phyloP scores from a whole-genome alignment of 2,888 invertebrate genomes.

The Drosophila macrospina region DNA sequence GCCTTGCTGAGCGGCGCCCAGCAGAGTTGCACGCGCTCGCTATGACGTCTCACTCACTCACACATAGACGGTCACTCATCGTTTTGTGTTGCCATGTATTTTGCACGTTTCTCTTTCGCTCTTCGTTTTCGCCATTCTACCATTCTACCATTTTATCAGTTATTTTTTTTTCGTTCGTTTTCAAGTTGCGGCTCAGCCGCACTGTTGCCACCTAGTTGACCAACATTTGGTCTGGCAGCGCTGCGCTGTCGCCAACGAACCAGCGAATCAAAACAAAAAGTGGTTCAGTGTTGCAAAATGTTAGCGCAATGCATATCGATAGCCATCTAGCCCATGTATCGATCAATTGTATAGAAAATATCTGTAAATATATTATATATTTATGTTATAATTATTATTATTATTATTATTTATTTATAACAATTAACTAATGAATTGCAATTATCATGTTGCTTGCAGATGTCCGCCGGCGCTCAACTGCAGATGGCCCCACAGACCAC shows the following conservation, averaged over 20 bases:
- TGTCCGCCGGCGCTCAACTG: slow-evolving; percentile 98
- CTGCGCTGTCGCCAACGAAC: slow-evolving; percentile 39
- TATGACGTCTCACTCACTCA: slow-evolving; percentile 60
- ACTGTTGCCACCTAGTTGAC: slow-evolving; percentile 63
- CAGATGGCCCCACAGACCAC: slow-evolving; percentile 98
- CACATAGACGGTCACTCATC: slow-evolving; percentile 25
- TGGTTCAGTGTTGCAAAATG: slow-evolving; percentile 51
- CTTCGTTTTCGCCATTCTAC: slow-evolving; percentile 44
- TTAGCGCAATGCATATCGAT: slow-evolving; percentile 35
- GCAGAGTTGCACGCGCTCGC: slow-evolving; percentile 54
- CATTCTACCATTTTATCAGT: slow-evolving; percentile 35
- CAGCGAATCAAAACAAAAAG: slow-evolving; percentile 71
- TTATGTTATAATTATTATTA: not conserved
- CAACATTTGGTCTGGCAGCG: slow-evolving; percentile 47
- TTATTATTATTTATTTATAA: not conserved
- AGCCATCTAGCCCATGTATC: slow-evolving; percentile 10
- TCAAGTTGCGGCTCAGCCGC: slow-evolving; percentile 34
- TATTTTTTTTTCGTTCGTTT: slow-evolving; percentile 5
- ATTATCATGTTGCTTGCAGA: slow-evolving; percentile 86
- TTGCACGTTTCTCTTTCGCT: slow-evolving; percentile 58
- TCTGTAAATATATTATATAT: not conserved
- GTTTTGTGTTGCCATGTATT: slow-evolving; percentile 49
- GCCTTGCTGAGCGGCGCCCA: slow-evolving; percentile 46
- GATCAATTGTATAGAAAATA: slow-evolving; percentile 20
- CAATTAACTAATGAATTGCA: slow-evolving; percentile 17